Conservation (phyloP, 2,797 vertebrate species). For the Eulemur mongoz region DNA sequence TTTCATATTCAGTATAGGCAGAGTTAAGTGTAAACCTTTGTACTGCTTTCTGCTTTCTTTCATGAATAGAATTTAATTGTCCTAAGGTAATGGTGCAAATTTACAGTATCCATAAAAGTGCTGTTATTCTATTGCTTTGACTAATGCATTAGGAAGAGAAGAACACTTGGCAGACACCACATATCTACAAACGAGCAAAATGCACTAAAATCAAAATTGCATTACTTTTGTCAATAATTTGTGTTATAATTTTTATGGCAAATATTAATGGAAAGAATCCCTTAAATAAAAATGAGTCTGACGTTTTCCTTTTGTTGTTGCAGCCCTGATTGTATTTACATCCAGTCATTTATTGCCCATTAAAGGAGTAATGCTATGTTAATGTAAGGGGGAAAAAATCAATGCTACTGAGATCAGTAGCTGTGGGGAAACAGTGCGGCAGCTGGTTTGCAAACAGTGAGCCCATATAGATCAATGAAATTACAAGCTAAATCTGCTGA, state of each 20-base stretch:
- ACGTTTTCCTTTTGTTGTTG: conserved; percentile 83
- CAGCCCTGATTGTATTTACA: conserved; percentile 89
- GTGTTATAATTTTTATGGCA: conserved; percentile 84
- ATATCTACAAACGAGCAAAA: conserved; percentile 74
- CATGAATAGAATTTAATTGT: conserved; percentile 68
- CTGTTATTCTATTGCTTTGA: conserved; percentile 74
- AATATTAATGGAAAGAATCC: conserved; percentile 85
- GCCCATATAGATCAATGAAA: conserved; percentile 91
- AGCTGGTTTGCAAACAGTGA: conserved; percentile 92
- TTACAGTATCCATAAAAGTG: conserved; percentile 73
- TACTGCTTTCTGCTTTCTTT: conserved; percentile 66
- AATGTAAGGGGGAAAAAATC: conserved; percentile 91
- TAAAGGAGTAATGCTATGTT: conserved; percentile 93
- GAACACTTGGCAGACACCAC: conserved; percentile 76
- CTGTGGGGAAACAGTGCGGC: conserved; percentile 90
- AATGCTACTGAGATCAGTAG: conserved; percentile 92
- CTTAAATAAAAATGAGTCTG: conserved; percentile 82
- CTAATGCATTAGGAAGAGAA: conserved; percentile 74
- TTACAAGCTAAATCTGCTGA: conserved; percentile 93
- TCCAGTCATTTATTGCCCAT: conserved; percentile 92
- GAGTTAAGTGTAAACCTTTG: conserved; percentile 54
- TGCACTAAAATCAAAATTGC: conserved; percentile 81
- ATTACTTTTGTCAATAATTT: conserved; percentile 86
- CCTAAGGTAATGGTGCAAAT: conserved; percentile 71
- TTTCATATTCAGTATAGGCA: conserved; percentile 63